These are phyloP conservation scores for Nomada fucata DNA, from an alignment of 2,888 invertebrate genomes.

Conservation along the genomic window DNA sequence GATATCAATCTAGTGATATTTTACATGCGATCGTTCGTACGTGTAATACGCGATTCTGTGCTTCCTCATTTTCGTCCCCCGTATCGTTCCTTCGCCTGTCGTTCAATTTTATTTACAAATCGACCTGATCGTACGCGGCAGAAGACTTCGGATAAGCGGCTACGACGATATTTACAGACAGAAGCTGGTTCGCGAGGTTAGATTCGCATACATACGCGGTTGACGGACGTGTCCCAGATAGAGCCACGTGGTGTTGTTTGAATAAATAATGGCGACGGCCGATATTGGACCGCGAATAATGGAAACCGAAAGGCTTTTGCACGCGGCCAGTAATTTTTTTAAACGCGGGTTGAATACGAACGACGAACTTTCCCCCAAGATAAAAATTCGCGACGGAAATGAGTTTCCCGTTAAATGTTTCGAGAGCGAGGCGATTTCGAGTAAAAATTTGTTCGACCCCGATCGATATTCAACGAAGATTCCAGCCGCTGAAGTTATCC, in stretches of 20 bases:
- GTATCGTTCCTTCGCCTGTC: background rate
- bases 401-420: background rate
- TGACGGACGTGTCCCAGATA: conserved; percentile 39
- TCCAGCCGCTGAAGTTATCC: background rate
- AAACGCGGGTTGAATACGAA: background rate
- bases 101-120: conserved; percentile 48
- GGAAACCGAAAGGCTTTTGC: background rate
- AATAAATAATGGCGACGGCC: background rate
- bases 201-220: background rate
- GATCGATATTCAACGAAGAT: too few species aligned
- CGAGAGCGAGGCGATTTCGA: background rate
- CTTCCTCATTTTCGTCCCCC: background rate
- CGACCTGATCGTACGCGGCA: conserved; percentile 48
- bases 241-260: background rate
- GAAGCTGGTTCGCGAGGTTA: conserved; percentile 32
- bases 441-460: too few species aligned
- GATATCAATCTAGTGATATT: background rate
- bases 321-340: background rate
- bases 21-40: background rate
- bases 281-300: background rate
- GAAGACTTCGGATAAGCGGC: conserved; percentile 58
- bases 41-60: background rate
- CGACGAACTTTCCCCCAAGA: background rate
- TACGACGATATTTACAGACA: conserved; percentile 50
- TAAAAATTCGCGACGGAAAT: background rate